phyloP scores from a whole-genome alignment of 2,797 vertebrate genomes.

The Scomberomorus guttatus region DNA sequence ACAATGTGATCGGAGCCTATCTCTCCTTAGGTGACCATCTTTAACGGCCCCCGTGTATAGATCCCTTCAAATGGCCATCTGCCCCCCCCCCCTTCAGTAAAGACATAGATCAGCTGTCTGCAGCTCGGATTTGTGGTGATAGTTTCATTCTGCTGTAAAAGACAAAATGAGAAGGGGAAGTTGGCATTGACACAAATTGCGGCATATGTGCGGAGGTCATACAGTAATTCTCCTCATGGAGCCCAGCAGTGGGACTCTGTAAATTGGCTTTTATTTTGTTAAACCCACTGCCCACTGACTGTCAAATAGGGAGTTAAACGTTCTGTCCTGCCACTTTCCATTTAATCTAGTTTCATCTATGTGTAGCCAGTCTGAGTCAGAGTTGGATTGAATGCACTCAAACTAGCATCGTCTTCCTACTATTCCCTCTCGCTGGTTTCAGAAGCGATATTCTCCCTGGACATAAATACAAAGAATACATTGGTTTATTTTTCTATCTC shows the following conservation, averaged over 20 bases:
- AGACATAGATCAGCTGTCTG: conserved; percentile 29
- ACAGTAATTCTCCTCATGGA: conserved; percentile 30
- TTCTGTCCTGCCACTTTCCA: conserved; percentile 44
- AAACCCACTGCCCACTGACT: conserved; percentile 36
- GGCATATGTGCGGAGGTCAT: conserved; percentile 45
- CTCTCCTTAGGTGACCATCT: conserved; percentile 44
- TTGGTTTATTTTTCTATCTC: conserved; percentile 41
- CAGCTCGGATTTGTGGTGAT: conserved; percentile 23
- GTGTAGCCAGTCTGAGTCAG: conserved; percentile 44
- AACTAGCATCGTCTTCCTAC: conserved; percentile 18
- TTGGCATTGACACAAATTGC: conserved; percentile 43
- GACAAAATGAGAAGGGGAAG: conserved; percentile 51
- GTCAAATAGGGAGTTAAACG: conserved; percentile 52
- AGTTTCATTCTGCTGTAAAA: conserved; percentile 26
- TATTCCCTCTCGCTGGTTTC: neutral
- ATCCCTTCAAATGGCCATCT: conserved; percentile 22
- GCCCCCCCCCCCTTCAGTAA: neutral
- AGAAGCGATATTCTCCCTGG: conserved; percentile 14
- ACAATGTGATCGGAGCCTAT: conserved; percentile 29
- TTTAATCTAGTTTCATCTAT: conserved; percentile 60
- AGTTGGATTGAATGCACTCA: conserved; percentile 42
- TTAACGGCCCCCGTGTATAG: conserved; percentile 22
- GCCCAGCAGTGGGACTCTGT: conserved; percentile 33
- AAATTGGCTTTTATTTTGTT: conserved; percentile 58
- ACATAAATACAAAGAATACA: conserved; percentile 23